A percentile compares a stretch with the other conserved stretches of the same genome.
These are phyloP conservation scores for Lordiphosa fenestrarum DNA, from an alignment of 2,888 invertebrate genomes.

Conservation along the genomic window DNA sequence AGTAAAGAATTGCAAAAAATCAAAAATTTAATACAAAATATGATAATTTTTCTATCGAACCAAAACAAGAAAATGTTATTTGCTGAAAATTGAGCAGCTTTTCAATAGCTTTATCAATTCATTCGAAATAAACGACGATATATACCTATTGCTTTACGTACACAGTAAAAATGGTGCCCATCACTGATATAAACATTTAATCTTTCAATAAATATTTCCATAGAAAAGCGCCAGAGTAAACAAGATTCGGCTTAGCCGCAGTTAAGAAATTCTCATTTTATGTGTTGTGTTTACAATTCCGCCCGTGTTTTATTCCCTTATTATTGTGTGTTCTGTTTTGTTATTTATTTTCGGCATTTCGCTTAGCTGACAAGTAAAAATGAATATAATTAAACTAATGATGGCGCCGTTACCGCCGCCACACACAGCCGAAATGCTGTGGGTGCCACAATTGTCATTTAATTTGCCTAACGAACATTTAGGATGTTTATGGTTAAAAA, in stretches of 20 bases:
- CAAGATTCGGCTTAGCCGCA: not conserved
- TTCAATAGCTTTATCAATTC: too few relatives aligned
- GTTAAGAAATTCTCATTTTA: not conserved
- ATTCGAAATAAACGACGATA: too few relatives aligned
- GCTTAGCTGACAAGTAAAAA: constrained; percentile 56
- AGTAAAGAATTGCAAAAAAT: too few relatives aligned
- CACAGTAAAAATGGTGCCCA: too few relatives aligned
- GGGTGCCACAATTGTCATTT: constrained; percentile 6
- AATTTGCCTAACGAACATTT: constrained; percentile 10
- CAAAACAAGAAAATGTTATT: too few relatives aligned
- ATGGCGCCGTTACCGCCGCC: constrained; percentile 26
- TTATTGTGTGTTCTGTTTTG: constrained; percentile 38
- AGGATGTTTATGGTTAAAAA: constrained; percentile 12
- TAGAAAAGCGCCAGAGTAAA: too few relatives aligned
- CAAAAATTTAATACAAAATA: too few relatives aligned
- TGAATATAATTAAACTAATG: constrained; percentile 70
- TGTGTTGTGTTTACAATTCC: constrained; percentile 25
- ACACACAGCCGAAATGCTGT: constrained; percentile 2
- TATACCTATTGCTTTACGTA: too few relatives aligned
- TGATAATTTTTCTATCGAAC: too few relatives aligned
- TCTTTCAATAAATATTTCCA: too few relatives aligned
- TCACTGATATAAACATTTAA: too few relatives aligned
- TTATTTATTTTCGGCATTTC: constrained; percentile 47
- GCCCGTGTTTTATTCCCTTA: constrained; percentile 20
- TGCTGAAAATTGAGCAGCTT: too few relatives aligned